A percentile compares a stretch with the other conserved stretches of the same genome.
Evolutionary conservation across 2,797 vertebrate species (phyloP).

Genomic region (Borostomias antarcticus): DNA sequence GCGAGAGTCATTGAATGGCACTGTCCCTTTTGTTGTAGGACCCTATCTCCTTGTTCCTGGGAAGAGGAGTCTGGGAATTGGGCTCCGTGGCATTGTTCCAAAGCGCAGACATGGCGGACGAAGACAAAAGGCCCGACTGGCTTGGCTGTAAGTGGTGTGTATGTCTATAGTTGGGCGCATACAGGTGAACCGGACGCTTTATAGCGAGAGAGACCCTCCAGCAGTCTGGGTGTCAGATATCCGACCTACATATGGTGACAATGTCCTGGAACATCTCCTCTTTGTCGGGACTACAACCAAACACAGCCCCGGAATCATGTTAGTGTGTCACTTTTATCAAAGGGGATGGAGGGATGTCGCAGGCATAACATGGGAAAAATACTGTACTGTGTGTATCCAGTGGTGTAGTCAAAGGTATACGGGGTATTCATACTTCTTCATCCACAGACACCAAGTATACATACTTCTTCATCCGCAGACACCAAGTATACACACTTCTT

Average conservation of each 20-base stretch:
- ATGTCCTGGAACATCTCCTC: slow-evolving; percentile 8
- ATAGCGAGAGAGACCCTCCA: slow-evolving; percentile 9
- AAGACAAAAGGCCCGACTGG: slow-evolving; percentile 29
- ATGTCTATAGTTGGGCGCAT: slow-evolving; percentile 40
- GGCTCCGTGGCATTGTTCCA: slow-evolving; percentile 32
- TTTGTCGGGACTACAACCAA: slow-evolving; percentile 27
- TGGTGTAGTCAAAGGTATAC: too few species aligned
- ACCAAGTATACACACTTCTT: too few species aligned
- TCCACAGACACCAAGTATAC: too few species aligned
- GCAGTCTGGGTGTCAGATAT: slow-evolving; percentile 40
- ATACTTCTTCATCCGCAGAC: too few species aligned
- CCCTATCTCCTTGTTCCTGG: slow-evolving; percentile 4
- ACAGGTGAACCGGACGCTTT: slow-evolving; percentile 20
- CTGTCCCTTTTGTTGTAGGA: slow-evolving; percentile 1
- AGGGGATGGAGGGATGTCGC: background rate
- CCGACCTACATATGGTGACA: slow-evolving; percentile 39
- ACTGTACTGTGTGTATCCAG: background rate
- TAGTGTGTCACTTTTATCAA: slow-evolving; percentile 23
- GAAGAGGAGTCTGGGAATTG: slow-evolving; percentile 32
- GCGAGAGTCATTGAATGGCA: slow-evolving; percentile 19
- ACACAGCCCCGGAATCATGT: slow-evolving; percentile 26
- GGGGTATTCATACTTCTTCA: too few species aligned
- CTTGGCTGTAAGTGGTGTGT: slow-evolving; percentile 12
- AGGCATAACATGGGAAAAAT: background rate
- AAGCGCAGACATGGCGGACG: slow-evolving; percentile 19